Percentiles rank a stretch among this genome's conserved stretches.
phyloP scores from a whole-genome alignment of 2,113 vertebrate species.

The Cyphomyrus discorhynchus region DNA sequence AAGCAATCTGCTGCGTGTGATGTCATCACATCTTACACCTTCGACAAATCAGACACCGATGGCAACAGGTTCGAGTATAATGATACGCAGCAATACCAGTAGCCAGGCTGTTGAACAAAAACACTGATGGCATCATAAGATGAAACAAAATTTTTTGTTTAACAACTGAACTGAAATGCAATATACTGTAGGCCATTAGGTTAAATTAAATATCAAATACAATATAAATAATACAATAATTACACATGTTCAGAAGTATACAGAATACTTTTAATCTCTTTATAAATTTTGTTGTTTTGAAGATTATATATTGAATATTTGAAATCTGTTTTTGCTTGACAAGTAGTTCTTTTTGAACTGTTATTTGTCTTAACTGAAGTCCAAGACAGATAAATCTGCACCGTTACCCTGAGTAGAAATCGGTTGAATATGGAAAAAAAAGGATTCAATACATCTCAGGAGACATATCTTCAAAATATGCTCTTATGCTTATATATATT shows the following conservation, averaged over 20 bases:
- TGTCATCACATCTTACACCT: neutral
- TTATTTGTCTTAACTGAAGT: neutral
- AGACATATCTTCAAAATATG: neutral
- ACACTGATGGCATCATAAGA: neutral
- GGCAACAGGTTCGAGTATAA: neutral
- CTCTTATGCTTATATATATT: neutral
- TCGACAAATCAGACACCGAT: neutral
- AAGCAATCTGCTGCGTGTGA: neutral
- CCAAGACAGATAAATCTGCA: conserved; percentile 1
- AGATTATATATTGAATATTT: neutral
- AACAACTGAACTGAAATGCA: neutral
- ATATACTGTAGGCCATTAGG: neutral
- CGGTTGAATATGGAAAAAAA: neutral
- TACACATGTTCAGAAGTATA: neutral
- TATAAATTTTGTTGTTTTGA: neutral
- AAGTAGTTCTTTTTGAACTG: neutral
- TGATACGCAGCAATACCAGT: neutral
- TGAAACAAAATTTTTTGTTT: neutral
- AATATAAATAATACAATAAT: neutral
- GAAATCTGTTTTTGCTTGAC: conserved; percentile 27
- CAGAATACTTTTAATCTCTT: neutral
- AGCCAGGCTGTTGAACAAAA: neutral
- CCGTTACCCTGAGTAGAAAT: neutral
- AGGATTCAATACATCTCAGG: neutral
- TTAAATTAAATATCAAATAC: neutral